Percentiles rank a stretch among this genome's conserved stretches.
These are phyloP conservation scores for Meteorus colon DNA, from an alignment of 2,888 invertebrate genomes.

Conservation along the genomic window DNA sequence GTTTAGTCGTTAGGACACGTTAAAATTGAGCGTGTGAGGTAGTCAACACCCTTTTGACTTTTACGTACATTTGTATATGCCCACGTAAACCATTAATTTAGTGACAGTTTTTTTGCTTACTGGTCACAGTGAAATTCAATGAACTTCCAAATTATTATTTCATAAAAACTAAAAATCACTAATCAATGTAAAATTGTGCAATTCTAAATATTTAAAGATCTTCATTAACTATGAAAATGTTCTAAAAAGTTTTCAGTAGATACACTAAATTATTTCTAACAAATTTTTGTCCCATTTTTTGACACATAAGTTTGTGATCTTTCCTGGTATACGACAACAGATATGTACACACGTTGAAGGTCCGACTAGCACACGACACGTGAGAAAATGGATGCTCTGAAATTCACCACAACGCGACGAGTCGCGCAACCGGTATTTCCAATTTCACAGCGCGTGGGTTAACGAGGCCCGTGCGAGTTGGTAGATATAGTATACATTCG, in stretches of 20 bases:
- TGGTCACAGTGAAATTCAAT: no score
- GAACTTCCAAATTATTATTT: no score
- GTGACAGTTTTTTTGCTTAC: background rate
- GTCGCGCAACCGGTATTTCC: slow-evolving; percentile 68
- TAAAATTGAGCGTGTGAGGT: background rate
- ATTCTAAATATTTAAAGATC: no score
- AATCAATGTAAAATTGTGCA: no score
- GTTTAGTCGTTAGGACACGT: slow-evolving; percentile 48
- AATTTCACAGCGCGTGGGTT: slow-evolving; percentile 73
- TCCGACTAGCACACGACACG: slow-evolving; percentile 22
- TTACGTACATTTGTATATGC: background rate
- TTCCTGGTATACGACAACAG: background rate
- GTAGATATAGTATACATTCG: background rate
- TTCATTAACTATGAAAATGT: no score
- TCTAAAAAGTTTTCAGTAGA: no score
- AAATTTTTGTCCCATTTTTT: no score
- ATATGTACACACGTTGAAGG: slow-evolving; percentile 36
- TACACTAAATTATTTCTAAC: no score
- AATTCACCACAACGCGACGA: slow-evolving; percentile 45
- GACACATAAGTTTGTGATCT: background rate
- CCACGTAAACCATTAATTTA: no score
- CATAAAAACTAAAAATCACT: no score
- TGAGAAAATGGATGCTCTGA: slow-evolving; percentile 40
- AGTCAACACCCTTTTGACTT: background rate
- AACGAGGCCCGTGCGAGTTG: slow-evolving; percentile 70